Conservation (phyloP, 2,888 invertebrate genomes). For the Octodonta nipae region DNA sequence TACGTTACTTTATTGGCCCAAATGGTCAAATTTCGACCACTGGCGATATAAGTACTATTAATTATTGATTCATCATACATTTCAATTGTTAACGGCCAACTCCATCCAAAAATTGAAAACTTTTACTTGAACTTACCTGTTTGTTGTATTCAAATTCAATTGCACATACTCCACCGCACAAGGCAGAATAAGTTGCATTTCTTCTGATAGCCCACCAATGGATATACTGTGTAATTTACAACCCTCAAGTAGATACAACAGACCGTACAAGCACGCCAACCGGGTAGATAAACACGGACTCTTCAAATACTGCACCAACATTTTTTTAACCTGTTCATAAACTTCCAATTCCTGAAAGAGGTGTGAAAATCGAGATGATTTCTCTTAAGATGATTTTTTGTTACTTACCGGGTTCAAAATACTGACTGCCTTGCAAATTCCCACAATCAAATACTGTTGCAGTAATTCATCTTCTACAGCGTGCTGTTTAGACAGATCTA, state of each 20-base stretch:
- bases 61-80: no score
- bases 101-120: not conserved
- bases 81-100: no score
- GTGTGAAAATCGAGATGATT: not conserved
- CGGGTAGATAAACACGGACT: constrained; percentile 49
- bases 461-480: constrained; percentile 64
- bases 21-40: no score
- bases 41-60: not conserved
- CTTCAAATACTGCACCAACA: constrained; percentile 46
- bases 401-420: constrained; percentile 44
- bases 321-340: constrained; percentile 46
- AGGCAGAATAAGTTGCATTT: constrained; percentile 39
- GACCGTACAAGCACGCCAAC: constrained; percentile 50
- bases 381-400: not conserved
- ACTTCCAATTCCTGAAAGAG: constrained; percentile 41
- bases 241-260: constrained; percentile 52
- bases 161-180: constrained; percentile 42
- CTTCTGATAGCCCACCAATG: constrained; percentile 36
- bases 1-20: not conserved
- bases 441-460: constrained; percentile 54
- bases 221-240: constrained; percentile 37
- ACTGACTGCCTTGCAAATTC: constrained; percentile 54
- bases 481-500: constrained; percentile 52
- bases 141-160: constrained; percentile 34
- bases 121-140: constrained; percentile 27